Percentiles rank a stretch among this genome's conserved stretches.
Evolutionary conservation across 2,888 invertebrate species (phyloP).

Genomic region (Xiphydria camelus): DNA sequence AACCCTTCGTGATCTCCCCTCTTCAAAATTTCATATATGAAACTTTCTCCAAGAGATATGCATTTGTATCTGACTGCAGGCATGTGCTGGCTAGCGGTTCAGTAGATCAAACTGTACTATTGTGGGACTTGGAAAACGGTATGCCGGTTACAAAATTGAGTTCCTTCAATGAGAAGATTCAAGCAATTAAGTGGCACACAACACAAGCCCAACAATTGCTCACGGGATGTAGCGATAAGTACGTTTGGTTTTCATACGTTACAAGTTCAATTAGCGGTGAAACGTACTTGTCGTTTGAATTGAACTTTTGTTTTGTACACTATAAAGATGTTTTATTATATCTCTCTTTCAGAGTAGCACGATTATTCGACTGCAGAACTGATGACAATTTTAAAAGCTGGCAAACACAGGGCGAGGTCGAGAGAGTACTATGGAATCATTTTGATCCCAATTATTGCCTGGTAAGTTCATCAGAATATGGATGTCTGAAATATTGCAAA

Average conservation of each 20-base stretch:
- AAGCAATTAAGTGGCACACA: conserved; percentile 82
- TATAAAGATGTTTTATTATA: conserved; percentile 10
- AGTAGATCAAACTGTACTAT: conserved; percentile 80
- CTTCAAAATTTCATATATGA: not conserved
- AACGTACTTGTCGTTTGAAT: not conserved
- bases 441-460: conserved; percentile 78
- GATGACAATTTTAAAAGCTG: conserved; percentile 67
- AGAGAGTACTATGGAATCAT: conserved; percentile 83
- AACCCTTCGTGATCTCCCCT: no score
- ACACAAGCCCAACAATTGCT: conserved; percentile 80
- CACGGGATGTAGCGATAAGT: conserved; percentile 81
- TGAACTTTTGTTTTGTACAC: not conserved
- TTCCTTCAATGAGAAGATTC: conserved; percentile 82
- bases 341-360: conserved; percentile 63
- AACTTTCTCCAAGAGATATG: conserved; percentile 22
- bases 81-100: conserved; percentile 93
- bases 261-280: not conserved
- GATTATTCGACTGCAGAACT: conserved; percentile 80
- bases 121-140: conserved; percentile 91
- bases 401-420: conserved; percentile 80
- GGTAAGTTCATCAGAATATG: conserved; percentile 63
- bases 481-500: no score
- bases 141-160: conserved; percentile 74
- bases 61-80: no score
- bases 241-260: conserved; percentile 26